A percentile compares a stretch with the other conserved stretches of the same genome.
These are phyloP conservation scores for Eueremaeus valkanovi DNA, from an alignment of 2,888 invertebrate genomes.

Conservation along the genomic window DNA sequence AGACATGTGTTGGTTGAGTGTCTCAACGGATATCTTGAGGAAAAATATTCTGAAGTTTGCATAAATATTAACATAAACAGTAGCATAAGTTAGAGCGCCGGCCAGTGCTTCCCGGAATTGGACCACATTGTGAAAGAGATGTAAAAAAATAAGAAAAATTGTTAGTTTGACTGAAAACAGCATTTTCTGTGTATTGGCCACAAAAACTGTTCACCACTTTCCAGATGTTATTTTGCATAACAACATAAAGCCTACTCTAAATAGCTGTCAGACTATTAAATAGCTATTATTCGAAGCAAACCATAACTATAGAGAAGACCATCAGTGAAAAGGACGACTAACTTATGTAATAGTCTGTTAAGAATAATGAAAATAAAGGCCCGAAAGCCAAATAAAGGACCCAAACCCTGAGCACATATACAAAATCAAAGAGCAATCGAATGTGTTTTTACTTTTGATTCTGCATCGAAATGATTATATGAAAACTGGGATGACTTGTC, in stretches of 20 bases:
- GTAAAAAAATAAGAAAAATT: background rate
- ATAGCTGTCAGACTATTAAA: background rate
- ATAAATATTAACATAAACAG: too few relatives aligned
- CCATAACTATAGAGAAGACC: background rate
- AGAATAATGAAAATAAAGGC: background rate
- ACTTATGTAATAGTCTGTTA: too few relatives aligned
- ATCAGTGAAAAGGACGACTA: background rate
- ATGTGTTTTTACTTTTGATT: background rate
- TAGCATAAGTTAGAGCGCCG: background rate
- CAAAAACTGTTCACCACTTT: slow-evolving; percentile 1
- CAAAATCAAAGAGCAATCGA: background rate
- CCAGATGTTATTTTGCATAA: slow-evolving; percentile 32
- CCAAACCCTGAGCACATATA: background rate
- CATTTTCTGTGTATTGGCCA: background rate
- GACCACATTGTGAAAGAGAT: background rate
- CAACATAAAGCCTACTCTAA: background rate
- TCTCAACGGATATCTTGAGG: too few relatives aligned
- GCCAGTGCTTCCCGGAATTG: too few relatives aligned
- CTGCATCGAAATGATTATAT: slow-evolving; percentile 8
- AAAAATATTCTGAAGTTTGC: too few relatives aligned
- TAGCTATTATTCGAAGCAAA: slow-evolving; percentile 17
- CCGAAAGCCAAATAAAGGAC: background rate
- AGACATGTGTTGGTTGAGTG: too few relatives aligned
- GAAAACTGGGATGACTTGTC: slow-evolving; percentile 24
- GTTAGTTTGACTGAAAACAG: slow-evolving; percentile 9